Conservation (phyloP, 2,113 vertebrate species). For the Tautogolabrus adspersus region DNA sequence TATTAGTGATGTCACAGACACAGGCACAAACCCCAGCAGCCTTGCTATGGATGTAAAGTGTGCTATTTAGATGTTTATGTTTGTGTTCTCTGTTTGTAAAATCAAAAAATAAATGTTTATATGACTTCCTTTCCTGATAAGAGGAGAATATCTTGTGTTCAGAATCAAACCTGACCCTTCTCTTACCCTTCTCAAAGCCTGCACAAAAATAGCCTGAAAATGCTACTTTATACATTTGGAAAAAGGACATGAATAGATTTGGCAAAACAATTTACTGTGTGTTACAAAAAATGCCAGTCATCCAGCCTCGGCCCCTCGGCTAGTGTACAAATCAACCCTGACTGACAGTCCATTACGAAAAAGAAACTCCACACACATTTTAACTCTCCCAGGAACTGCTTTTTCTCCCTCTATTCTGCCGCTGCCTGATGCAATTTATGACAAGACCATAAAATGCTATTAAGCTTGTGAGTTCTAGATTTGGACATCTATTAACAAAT, state of each 20-base stretch:
- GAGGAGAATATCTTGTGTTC: conserved; percentile 5
- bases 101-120: not conserved
- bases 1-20: conserved; percentile 4
- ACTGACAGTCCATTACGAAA: conserved; percentile 50
- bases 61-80: not conserved
- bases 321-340: conserved; percentile 47
- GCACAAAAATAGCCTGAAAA: conserved; percentile 42
- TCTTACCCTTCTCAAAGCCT: conserved; percentile 11
- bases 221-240: conserved; percentile 14
- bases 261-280: conserved; percentile 45
- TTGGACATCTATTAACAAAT: conserved; percentile 16
- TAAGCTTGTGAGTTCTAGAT: conserved; percentile 23
- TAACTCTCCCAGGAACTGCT: conserved; percentile 4
- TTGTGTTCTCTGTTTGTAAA: conserved; percentile 3
- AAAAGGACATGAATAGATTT: conserved; percentile 32
- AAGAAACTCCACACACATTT: conserved; percentile 39
- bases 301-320: conserved; percentile 26
- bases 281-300: conserved; percentile 59
- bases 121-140: not conserved
- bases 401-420: conserved; percentile 5
- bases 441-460: conserved; percentile 8
- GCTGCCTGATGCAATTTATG: conserved; percentile 36
- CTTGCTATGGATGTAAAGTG: not conserved
- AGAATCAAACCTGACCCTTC: conserved; percentile 28
- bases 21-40: conserved; percentile 1